Evolutionary conservation across 1,140 invertebrate genomes (phyloP), one percentile per base, ranked within the genome.

Genomic region (Fopius arisanus): DNA sequence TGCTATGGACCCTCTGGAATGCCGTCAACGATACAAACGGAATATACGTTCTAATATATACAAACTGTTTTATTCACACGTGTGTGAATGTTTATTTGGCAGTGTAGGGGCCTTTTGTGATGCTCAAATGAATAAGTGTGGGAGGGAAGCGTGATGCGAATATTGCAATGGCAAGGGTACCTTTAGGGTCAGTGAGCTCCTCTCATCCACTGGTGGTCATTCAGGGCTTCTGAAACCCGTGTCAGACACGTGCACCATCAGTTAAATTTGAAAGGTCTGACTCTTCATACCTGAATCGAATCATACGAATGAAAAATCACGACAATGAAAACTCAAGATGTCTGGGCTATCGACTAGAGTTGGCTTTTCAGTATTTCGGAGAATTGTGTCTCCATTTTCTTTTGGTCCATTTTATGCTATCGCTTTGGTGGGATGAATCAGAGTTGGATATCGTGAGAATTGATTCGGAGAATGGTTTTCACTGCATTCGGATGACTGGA

Each of bases 1-100:
- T 77, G 77, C 76, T 78, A 75, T 14, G 62, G 28, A 9, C 76
- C 79, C 77, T 80, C 74, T 70, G 79, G 78, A 80, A 81, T 81
- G 80, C 76, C 73, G 77, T 79, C 67, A 74, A 79, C 72, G 77
- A 70, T 79, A 78, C 75, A 71, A 78, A 81, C 76, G 73, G 79
- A 78, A 78, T 74, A 68, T 76, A 81, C 78, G 80, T 76, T 33
- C 29, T 78, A 76, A 79, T 78, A 72, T 66, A 65, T 68, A 65
- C 33, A 67, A 48, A 26, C 69, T 10, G 63, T 43, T 70, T 66
- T 75, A 21, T 67, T 70, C 43, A 14, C 43, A 68, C 73, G 67
- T 66, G 62, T 68, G 75, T 72, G 76, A 72, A 31, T 73, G 26
- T 73, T 33, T 48, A 63, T 68, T 33, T 23, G 31, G 37, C 48